A percentile compares a stretch with the other conserved stretches of the same genome.
Evolutionary conservation across 2,113 vertebrate species (phyloP).

Genomic region (Phaethornis superciliosus): DNA sequence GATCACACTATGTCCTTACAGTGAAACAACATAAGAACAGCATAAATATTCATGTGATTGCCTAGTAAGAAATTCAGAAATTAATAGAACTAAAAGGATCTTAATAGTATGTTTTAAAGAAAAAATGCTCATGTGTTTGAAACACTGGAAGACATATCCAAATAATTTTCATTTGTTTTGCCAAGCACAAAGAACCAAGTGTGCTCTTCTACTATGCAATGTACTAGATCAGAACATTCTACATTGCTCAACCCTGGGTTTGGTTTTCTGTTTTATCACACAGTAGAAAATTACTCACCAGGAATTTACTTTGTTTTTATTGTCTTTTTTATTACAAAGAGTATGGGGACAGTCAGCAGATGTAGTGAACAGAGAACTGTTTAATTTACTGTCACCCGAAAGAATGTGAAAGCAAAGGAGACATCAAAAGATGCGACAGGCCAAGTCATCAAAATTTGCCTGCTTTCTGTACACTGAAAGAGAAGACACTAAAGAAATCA

Average conservation of each 20-base stretch:
- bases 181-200: not conserved
- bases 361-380: not conserved
- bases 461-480: not conserved
- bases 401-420: conserved; percentile 12
- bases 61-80: not conserved
- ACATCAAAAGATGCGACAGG: not conserved
- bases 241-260: not conserved
- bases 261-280: not conserved
- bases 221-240: not conserved
- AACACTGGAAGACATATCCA: not conserved
- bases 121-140: not conserved
- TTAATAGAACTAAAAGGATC: not conserved
- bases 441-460: conserved; percentile 9
- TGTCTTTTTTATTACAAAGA: not conserved
- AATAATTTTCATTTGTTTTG: not conserved
- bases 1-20: not conserved
- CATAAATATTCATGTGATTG: not conserved
- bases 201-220: not conserved
- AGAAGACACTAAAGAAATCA: not conserved
- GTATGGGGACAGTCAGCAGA: not conserved
- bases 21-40: not conserved
- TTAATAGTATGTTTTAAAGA: not conserved
- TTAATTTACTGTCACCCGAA: conserved; percentile 40
- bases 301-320: not conserved
- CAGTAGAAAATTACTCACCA: not conserved